A percentile compares a stretch with the other conserved stretches of the same genome.
phyloP scores from a whole-genome alignment of 2,888 invertebrate genomes.

The Phorcus lineatus region DNA sequence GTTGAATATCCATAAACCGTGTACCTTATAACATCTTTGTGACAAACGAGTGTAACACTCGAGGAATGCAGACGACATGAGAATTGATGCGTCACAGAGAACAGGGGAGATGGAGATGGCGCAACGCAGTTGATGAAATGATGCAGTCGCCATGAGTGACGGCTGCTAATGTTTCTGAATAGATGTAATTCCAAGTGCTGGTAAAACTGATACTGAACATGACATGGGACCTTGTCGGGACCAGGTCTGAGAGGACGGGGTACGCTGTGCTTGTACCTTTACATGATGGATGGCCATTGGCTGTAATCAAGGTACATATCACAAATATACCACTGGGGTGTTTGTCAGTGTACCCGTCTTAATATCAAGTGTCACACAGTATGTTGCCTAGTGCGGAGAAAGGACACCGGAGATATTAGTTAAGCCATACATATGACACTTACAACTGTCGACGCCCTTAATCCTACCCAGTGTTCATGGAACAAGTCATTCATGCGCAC shows the following conservation, averaged over 20 bases:
- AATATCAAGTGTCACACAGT: too few species aligned
- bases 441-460: too few species aligned
- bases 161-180: slow-evolving; percentile 7
- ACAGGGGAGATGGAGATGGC: neutral
- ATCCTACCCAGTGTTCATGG: too few species aligned
- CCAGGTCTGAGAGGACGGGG: neutral
- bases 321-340: neutral
- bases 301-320: neutral
- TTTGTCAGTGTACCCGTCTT: neutral
- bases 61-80: neutral
- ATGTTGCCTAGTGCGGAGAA: too few species aligned
- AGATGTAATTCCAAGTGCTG: neutral
- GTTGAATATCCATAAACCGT: too few species aligned
- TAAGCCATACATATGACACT: too few species aligned
- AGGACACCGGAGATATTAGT: too few species aligned
- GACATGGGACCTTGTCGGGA: neutral
- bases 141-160: neutral
- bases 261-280: neutral
- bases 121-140: neutral
- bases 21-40: neutral
- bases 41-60: neutral
- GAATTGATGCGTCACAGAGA: neutral
- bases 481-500: too few species aligned
- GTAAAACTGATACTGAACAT: slow-evolving; percentile 1
- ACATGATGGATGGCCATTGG: slow-evolving; percentile 4